Base-by-base conservation (phyloP, 2,113 vertebrate species). In the Struthio camelus region DNA sequence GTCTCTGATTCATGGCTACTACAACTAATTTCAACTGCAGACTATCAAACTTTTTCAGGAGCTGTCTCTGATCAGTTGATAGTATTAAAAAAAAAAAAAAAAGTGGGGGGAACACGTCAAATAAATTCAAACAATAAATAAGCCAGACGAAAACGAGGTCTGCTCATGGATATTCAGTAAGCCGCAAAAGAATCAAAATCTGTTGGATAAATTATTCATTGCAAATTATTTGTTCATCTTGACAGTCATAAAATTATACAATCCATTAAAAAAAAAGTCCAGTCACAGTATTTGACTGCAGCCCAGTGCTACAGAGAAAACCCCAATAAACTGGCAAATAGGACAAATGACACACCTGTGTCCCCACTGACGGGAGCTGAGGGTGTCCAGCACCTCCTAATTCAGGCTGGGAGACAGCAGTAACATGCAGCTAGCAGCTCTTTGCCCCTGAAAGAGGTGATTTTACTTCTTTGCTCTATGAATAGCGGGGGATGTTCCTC, bases 121-220 rank as follows among this genome's bases (percentile, higher is more conserved):
- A 97, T 96, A 96, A 91, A 96, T 96, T 91, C 89, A 95, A 96
- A 94, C 84, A 97, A 96, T 97, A 96, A 97, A 97, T 95, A 97
- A 97, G 51, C 78, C 84, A 91, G 87, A 75, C 58, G 93, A 97
- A 95, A 97, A 93, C 13, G 38, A 94, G 87, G 79, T 94, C 96
- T 97, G 94, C 95, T 97, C 94, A 97, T 97, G 95, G 96, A 95
- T 97, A 97, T 94, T 96, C 94, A 97, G 87, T 87, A 93, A 97
- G 95, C 87, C 85, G 81, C 84, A 96, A 95, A 95, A 95, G 93
- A 95, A 94, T 95, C 93, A 97, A 96, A 97, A 96, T 92, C 94
- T 91, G 78, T 54, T 91, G 64, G 78, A 95, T 97, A 96, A 97
- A 97, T 97, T 97, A 96, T 97, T 97, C 81, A 96, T 94, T 95